phyloP scores from a whole-genome alignment of 2,113 vertebrate species.

The Anseranas semipalmata region DNA sequence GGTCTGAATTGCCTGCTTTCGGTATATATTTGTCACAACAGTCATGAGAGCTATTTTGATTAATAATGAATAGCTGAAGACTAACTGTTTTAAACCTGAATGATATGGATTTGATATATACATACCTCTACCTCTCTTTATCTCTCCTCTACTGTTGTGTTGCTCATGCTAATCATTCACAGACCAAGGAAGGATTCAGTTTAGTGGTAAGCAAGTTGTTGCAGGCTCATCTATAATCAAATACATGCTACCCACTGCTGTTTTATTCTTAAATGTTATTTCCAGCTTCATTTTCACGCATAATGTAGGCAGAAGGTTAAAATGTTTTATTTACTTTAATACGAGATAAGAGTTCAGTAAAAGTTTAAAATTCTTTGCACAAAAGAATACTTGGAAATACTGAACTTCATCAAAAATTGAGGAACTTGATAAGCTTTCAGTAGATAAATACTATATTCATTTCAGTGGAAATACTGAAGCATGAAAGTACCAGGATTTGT shows the following conservation, averaged over 20 bases:
- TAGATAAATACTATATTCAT: neutral
- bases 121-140: neutral
- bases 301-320: neutral
- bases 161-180: neutral
- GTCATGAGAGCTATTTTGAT: neutral
- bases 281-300: neutral
- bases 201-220: neutral
- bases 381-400: neutral
- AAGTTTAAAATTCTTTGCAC: slow-evolving; percentile 14
- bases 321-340: neutral
- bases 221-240: neutral
- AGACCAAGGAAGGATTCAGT: neutral
- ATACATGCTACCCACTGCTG: neutral
- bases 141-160: neutral
- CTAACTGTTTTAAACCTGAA: neutral
- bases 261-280: slow-evolving; percentile 14
- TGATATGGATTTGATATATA: neutral
- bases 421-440: neutral
- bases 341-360: neutral
- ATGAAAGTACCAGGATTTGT: neutral
- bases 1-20: neutral
- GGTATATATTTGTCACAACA: neutral
- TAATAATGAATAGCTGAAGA: neutral
- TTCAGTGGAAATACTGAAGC: neutral
- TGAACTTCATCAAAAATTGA: neutral